Base-by-base conservation (phyloP, 2,888 invertebrate genomes). In the Drosophila kokeensis region DNA sequence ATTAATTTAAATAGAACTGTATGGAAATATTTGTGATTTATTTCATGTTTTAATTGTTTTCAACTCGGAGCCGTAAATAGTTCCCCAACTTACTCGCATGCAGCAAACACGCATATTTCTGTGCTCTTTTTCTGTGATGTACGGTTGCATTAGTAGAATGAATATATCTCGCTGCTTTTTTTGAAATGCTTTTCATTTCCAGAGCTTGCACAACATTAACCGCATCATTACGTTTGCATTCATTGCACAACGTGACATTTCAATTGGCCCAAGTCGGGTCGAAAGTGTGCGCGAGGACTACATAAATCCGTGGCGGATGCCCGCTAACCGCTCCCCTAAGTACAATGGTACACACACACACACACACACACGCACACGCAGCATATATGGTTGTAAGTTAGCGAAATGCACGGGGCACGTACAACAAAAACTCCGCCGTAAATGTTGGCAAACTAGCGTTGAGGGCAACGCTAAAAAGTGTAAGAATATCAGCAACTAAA, bases 151-250 rank as follows among this genome's bases (percentile, higher is more conserved):
- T 29, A 6, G 27, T 27, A 50, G 29, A 29, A n/a, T 29, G 50
- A 5, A 29, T 40, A 34, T 48, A 48, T 59, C 53, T 34, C n/a
- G 6, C 29, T 32, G 5, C 21, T 8, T 24, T 32, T 32, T 71
- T 24, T 18, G 32, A 36, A 55, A 40, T 38, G 50, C 21, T 27
- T 55, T 42, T 48, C 52, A 32, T 60, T 62, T 55, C 62, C 53
- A 62, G 30, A 61, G 70, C 79, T 69, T 70, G 68, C 73, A 69
- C 55, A 61, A 53, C 73, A 87, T 84, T 84, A 84, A 76, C 71
- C 89, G 81, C 89, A 79, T 84, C 89, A 89, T 85, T 84, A 87
- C 85, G 85, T 82, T 81, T 85, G 67, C 87, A 87, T 89, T 89
- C 87, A 89, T 84, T 84, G 82, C 79, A 62, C 79, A 79, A 85